These are phyloP conservation scores for Lepidurus couesii DNA, from an alignment of 1,140 invertebrate genomes.

Conservation along the genomic window DNA sequence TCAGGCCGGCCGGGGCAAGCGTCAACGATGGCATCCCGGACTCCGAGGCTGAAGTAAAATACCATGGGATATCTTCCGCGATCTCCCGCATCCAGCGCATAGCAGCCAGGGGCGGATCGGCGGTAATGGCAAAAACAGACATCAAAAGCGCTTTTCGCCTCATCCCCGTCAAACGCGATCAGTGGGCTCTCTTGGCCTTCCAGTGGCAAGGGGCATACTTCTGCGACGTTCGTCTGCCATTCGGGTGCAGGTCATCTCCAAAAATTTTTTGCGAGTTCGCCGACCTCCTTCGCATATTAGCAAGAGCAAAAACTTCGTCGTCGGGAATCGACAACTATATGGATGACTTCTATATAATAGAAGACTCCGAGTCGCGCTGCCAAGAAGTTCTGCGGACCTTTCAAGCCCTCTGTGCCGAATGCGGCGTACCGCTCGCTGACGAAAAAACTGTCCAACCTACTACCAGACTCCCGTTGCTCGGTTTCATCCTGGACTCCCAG, in stretches of 20 bases:
- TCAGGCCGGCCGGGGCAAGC: background rate
- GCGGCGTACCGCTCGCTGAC: background rate
- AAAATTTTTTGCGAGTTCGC: background rate
- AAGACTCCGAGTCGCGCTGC: background rate
- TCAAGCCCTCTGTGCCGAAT: background rate
- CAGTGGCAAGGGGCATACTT: background rate
- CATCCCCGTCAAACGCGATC: background rate
- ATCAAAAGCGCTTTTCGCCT: background rate
- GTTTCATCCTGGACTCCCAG: background rate
- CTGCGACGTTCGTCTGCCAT: background rate
- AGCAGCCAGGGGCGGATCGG: background rate
- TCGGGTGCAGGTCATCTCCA: background rate
- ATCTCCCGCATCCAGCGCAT: background rate
- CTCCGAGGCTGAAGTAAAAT: background rate
- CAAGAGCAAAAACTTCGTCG: too few relatives aligned
- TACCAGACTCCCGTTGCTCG: background rate
- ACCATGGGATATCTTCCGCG: background rate
- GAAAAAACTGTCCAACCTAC: slow-evolving; percentile 12
- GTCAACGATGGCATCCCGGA: slow-evolving; percentile 23
- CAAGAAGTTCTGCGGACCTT: background rate
- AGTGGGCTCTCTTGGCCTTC: slow-evolving; percentile 9
- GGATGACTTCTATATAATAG: background rate
- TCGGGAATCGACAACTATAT: background rate
- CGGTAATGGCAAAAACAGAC: background rate
- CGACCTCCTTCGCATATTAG: background rate